Base-by-base conservation (phyloP, 2,113 vertebrate genomes). In the Meleagris gallopavo region DNA sequence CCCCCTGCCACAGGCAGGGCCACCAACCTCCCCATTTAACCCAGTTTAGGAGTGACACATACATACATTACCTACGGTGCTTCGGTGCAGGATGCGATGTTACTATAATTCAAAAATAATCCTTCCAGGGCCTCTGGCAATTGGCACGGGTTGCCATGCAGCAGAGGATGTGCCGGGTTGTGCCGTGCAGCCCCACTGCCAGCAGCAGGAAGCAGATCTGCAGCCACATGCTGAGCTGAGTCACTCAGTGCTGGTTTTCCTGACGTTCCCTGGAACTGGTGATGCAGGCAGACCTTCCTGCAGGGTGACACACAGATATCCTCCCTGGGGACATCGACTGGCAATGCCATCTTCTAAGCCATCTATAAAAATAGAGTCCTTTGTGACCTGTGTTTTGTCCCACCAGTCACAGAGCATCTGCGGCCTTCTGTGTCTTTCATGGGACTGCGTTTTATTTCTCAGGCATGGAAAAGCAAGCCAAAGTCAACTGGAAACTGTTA, bases 401-500 rank as follows among this genome's bases (percentile, higher is more conserved):
- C 30, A 2, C 80, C 24, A 65, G 3, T 32, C 18, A 10, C 41
- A 73, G 88, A 8, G 5, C 10, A 10, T 32, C 55, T 1, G 4
- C 50, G 74, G 45, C 72, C 92, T 77, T 67, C 88, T 55, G 22
- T 46, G 32, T 77, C 52, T 67, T 52, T 76, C 46, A 3, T 21
- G 34, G 64, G n/a, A 83, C 11, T 18, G 69, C 6, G n/a, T 82
- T 82, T 46, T 43, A n/a, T 64, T 72, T 86, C 40, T 88, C 60
- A 4, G 40, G 46, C 41, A 32, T 70, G 94, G 78, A 86, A 94
- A 83, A 60, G 41, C 32, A 80, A 97, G 91, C 85, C 91, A 95
- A 93, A 94, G 86, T 61, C 91, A 77, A 29, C 61, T 91, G 90
- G 79, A 88, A 88, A 83, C 69, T 74, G 72, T 82, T 83, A 46